A percentile compares a stretch with the other conserved stretches of the same genome.
Evolutionary conservation across 2,797 vertebrate species (phyloP).

Genomic region (Molothrus ater): DNA sequence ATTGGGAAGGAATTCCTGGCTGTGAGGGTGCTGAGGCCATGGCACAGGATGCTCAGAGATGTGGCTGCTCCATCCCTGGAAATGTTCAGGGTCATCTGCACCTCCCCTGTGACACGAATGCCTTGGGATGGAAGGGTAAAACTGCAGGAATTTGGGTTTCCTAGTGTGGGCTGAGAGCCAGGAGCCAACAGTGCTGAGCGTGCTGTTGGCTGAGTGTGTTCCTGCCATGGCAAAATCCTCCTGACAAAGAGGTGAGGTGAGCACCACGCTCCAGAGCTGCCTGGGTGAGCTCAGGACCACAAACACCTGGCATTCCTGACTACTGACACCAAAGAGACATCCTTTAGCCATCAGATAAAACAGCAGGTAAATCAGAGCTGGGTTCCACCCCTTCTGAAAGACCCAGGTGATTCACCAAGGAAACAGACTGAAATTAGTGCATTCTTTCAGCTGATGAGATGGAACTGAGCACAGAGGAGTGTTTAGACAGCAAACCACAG

Average conservation of each 20-base stretch:
- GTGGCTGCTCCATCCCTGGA: background rate
- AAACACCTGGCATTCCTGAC: background rate
- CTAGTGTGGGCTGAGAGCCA: background rate
- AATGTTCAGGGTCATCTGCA: background rate
- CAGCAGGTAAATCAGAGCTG: constrained; percentile 33
- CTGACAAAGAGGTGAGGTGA: background rate
- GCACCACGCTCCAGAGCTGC: background rate
- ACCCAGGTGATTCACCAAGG: constrained; percentile 55
- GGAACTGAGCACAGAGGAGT: background rate
- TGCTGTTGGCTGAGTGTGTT: background rate
- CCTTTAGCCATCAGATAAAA: background rate
- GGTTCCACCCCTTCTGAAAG: constrained; percentile 1
- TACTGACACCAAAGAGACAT: background rate
- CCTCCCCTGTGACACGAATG: background rate
- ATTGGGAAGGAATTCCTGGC: background rate
- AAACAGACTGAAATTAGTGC: constrained; percentile 36
- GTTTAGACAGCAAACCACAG: constrained; percentile 11
- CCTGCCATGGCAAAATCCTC: background rate
- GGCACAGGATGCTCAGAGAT: background rate
- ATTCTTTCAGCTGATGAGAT: background rate
- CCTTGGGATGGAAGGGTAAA: background rate
- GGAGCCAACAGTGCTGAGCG: background rate
- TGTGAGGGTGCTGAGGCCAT: fast-evolving
- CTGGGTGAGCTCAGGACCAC: background rate
- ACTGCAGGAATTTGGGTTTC: background rate